A percentile compares a stretch with the other conserved stretches of the same genome.
Evolutionary conservation across 1,140 invertebrate species (phyloP).

Genomic region (Whitmania pigra): DNA sequence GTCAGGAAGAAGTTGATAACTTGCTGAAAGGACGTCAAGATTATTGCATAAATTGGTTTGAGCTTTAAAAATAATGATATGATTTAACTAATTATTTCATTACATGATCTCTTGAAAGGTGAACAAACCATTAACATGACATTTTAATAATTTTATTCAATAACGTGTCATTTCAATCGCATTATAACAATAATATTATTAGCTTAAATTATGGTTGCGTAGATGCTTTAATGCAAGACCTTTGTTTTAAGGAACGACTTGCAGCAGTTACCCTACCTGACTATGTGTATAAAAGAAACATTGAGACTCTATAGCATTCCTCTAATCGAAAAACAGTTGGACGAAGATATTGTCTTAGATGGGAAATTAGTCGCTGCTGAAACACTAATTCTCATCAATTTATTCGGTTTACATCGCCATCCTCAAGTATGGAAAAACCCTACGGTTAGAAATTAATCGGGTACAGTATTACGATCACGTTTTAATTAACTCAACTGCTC

Average conservation of each 20-base stretch:
- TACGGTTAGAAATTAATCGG: background rate
- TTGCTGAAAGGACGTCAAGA: conserved; percentile 43
- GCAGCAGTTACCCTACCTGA: conserved; percentile 36
- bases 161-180: no score
- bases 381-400: conserved; percentile 24
- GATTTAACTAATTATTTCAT: no score
- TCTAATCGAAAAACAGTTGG: conserved; percentile 56
- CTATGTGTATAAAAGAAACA: conserved; percentile 40
- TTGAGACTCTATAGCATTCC: conserved; percentile 45
- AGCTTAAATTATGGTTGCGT: no score
- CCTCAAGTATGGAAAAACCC: conserved; percentile 31
- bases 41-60: no score
- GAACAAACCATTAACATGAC: no score
- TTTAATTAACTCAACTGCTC: background rate
- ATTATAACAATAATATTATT: no score
- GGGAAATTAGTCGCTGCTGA: conserved; percentile 27
- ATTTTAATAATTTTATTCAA: no score
- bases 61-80: no score
- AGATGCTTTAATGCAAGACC: background rate
- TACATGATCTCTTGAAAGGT: no score
- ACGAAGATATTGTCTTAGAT: conserved; percentile 48
- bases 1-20: conserved; percentile 63
- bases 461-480: background rate
- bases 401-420: conserved; percentile 34
- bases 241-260: conserved; percentile 29